Base-by-base conservation (phyloP, 2,113 vertebrate genomes). In the Pandion haliaetus region DNA sequence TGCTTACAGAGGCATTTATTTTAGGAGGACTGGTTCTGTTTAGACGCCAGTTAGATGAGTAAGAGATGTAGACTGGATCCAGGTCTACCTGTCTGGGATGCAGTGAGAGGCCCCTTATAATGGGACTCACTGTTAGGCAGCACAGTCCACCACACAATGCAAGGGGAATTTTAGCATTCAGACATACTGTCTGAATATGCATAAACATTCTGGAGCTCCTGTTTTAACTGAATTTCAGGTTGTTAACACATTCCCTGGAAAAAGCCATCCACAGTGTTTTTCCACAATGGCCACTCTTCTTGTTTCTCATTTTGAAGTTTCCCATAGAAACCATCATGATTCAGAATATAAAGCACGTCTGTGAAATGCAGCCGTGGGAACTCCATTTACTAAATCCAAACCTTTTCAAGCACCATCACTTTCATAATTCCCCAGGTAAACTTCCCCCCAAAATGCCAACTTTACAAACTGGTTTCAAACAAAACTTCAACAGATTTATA, bases 241-340 rank as follows among this genome's bases (percentile, higher is more conserved):
- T 78, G 57, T 67, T 97, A 95, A 92, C 77, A 89, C 47, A 52
- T 86, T 92, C 70, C 52, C 65, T 95, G 94, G 95, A 95, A 95
- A 96, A 93, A 92, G 57, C 29, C 44, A 79, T 72, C 40, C 19
- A 79, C 38, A 73, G 54, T 7, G 90, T 74, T 72, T 95, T 97
- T 94, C 96, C 95, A 84, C 66, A 58, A 47, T 23, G 71, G 63
- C 29, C 45, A 69, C 52, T 54, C 45, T 63, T 82, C 87, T 96
- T 79, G 62, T 84, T 95, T 91, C 81, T 93, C 36, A 17, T 92
- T 91, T 93, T 93, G 81, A 76, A 84, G 78, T 62, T 94, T 90
- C 45, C 86, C 69, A 54, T 87, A 77, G 95, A 95, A 95, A 96
- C 93, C 14, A 70, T 55, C n/a, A 58, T 70, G 79, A 94, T 83